Conservation (phyloP, 2,113 vertebrate species). For the Physeter macrocephalus region DNA sequence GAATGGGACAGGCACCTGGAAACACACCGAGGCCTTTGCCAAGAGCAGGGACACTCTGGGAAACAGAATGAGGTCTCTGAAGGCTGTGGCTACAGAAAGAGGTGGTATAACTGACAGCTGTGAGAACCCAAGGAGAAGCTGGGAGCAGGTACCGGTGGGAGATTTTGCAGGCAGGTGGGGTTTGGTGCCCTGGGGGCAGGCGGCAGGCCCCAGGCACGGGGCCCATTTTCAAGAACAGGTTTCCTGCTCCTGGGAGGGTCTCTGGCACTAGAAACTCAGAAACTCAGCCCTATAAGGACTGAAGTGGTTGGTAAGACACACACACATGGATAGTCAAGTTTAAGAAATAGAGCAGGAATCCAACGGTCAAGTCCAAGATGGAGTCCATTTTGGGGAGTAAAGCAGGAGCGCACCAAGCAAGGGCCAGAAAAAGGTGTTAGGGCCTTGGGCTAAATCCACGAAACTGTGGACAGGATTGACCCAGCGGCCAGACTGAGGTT, state of each 20-base stretch:
- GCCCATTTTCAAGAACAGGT: not conserved
- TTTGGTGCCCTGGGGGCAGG: not conserved
- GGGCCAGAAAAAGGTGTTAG: not conserved
- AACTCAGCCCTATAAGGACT: not conserved
- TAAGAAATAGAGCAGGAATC: not conserved
- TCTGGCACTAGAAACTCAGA: not conserved
- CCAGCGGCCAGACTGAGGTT: not conserved
- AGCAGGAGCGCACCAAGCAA: not conserved
- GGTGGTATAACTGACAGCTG: not conserved
- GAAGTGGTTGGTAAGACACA: not conserved
- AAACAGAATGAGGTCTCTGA: not conserved
- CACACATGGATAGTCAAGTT: not conserved
- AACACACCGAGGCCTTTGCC: not conserved
- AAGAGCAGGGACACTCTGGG: not conserved
- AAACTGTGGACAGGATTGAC: not conserved
- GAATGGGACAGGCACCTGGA: too few species aligned
- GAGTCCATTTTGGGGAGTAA: not conserved
- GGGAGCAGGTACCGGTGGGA: not conserved
- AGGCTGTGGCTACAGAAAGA: not conserved
- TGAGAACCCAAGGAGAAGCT: not conserved
- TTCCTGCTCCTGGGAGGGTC: not conserved
- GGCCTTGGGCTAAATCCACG: not conserved
- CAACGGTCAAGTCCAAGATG: not conserved
- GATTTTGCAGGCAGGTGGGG: too few species aligned
- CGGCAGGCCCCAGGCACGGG: not conserved